Evolutionary conservation across 92 coral and sea anemone genomes (phyloP), one percentile per base, ranked within the genome.

Genomic region (Palythoa grandis): DNA sequence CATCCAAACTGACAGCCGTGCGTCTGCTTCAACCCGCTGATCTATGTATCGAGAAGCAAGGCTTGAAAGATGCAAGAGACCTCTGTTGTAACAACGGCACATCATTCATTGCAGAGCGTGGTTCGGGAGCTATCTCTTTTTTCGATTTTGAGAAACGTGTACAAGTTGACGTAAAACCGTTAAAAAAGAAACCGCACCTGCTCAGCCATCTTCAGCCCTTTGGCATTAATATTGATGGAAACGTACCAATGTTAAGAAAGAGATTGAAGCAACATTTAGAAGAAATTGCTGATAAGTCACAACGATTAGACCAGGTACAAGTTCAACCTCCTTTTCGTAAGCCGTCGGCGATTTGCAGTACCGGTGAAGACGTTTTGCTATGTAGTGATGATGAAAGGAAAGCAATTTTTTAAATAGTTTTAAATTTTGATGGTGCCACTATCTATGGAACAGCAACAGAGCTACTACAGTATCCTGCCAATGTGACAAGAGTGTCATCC

Each of bases 11-110:
- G 14, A 65, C 80, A 38, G 68, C 40, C 17, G 76, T 69, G 40
- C 83, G 72, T 43, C 83, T 90, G 9, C 91, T 87, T 35, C 90
- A 90, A 69, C 93, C 88, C 11, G 93, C 88, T 57, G 93, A 86
- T 75, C 90, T 90, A n/a, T 29, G 35, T 29, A 29, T 29, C 1
- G 0, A 24, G 74, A 11, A 68, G n/a, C 79, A 91, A 52, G 57
- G 52, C 15, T 79, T 72, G 16, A 63, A 80, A 39, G 91, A 88
- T 88, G 90, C 88, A 23, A 43, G 90, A 82, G 94, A 92, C 65
- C 23, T 86, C 43, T 92, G 90, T 82, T 78, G 65, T 73, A 82
- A 74, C 50, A 82, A 74, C 50, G 78, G 80, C 20, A 38, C 67
- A 22, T 75, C 74, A 22, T 85, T 89, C 65, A 73, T 85, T 53